Percentiles rank a stretch among this genome's conserved stretches.
These are phyloP conservation scores for Andrena minutula DNA, from an alignment of 2,888 invertebrate species.

Conservation along the genomic window DNA sequence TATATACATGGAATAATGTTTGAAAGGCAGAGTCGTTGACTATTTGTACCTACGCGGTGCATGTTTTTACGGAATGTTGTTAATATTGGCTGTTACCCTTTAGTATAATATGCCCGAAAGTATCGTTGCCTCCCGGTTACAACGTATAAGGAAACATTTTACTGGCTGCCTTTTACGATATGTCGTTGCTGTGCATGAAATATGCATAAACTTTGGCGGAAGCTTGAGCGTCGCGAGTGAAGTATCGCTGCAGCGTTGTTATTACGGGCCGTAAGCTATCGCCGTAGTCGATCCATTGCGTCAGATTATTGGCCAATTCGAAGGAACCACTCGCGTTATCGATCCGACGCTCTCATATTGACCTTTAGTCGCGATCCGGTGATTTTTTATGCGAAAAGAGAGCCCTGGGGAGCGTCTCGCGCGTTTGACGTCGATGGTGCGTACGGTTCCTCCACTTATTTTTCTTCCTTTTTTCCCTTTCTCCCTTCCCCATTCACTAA, in stretches of 20 bases:
- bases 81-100: neutral
- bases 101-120: neutral
- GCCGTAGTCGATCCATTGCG: slow-evolving; percentile 9
- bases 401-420: slow-evolving; percentile 70
- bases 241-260: slow-evolving; percentile 2
- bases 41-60: too few relatives aligned
- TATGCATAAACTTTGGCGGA: slow-evolving; percentile 28
- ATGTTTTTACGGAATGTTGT: neutral
- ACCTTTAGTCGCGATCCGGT: slow-evolving; percentile 63
- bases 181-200: slow-evolving; percentile 38
- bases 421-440: slow-evolving; percentile 62
- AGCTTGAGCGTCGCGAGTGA: neutral
- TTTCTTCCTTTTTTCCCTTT: slow-evolving; percentile 8
- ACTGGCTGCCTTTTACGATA: slow-evolving; percentile 21
- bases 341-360: slow-evolving; percentile 54
- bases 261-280: neutral
- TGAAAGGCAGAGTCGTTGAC: too few relatives aligned
- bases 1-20: too few relatives aligned
- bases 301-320: slow-evolving; percentile 27
- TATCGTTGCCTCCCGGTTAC: neutral
- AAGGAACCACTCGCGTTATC: slow-evolving; percentile 17
- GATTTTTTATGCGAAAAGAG: slow-evolving; percentile 66
- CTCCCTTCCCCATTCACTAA: neutral
- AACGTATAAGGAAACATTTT: slow-evolving; percentile 15
- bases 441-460: slow-evolving; percentile 51